phyloP scores from a whole-genome alignment of 2,113 vertebrate species.

The Corythornis vintsioides region DNA sequence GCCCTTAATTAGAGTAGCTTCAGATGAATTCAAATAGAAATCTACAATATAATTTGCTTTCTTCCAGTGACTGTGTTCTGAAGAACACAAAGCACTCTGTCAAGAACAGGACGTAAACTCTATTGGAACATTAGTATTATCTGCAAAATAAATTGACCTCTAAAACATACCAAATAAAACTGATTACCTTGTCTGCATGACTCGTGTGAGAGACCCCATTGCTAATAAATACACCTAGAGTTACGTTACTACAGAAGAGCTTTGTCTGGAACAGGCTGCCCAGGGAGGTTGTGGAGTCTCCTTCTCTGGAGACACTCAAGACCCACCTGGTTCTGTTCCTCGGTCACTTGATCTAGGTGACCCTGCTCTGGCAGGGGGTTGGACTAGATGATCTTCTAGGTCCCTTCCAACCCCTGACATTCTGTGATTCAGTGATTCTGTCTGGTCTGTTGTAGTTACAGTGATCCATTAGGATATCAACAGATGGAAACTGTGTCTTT shows the following conservation, averaged over 20 bases:
- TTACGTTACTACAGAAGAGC: not conserved
- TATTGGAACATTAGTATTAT: not conserved
- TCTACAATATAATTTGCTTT: not conserved
- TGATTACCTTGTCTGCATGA: not conserved
- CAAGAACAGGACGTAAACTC: not conserved
- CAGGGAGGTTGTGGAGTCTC: too few relatives aligned
- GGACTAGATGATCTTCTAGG: too few relatives aligned
- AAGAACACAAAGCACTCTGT: not conserved
- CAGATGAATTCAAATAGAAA: not conserved
- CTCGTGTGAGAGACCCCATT: not conserved
- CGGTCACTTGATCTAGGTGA: too few relatives aligned
- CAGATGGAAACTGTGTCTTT: not conserved
- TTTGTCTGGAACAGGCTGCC: not conserved
- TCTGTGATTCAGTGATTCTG: too few relatives aligned
- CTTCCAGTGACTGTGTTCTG: not conserved
- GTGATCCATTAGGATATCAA: not conserved
- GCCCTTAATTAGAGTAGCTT: not conserved
- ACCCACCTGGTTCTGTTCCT: too few relatives aligned
- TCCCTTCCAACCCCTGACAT: too few relatives aligned
- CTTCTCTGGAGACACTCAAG: too few relatives aligned
- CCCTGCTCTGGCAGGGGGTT: too few relatives aligned
- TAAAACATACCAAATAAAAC: not conserved
- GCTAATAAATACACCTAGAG: not conserved
- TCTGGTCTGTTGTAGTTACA: not conserved
- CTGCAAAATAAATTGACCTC: not conserved